Evolutionary conservation across 2,797 vertebrate species (phyloP), one percentile per base, ranked within the genome.

Genomic region (Poliocrania exsul): DNA sequence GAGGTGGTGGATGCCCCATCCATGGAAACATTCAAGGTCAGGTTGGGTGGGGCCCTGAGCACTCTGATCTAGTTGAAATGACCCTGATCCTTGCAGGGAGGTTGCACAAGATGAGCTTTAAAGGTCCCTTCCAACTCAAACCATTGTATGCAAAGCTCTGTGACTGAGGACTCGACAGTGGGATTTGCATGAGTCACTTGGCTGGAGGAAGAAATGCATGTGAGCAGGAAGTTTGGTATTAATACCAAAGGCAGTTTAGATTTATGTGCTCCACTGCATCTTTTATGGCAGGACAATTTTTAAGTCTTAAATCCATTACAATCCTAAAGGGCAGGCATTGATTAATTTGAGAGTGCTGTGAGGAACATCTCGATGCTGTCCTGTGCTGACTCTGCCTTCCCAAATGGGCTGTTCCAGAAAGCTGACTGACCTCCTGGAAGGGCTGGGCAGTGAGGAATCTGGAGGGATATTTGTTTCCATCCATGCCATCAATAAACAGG

Each of bases 31-130:
- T 31, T 56, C 16, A 4, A 4, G 29, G 20, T 7, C 21, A 11
- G 19, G 62, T 18, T 56, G 37, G 16, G 33, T 0, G 3, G 20
- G 42, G 20, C 38, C 31, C 21, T 71, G 33, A 75, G 50, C 62
- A 82, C 4, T 24, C 17, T 46, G 46, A 2, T 53, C 11, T 28
- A 0, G 21, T 28, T 19, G 50, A 11, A 69, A 14, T 23, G 58
- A 53, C 16, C 20, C 9, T 65, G 31, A 25, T 42, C 3, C 1
- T 3, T 19, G 35, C 40, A 64, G 56, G 18, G 29, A 10, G 6
- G 0, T 6, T 83, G 65, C 60, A 28, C 13, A 13, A 4, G 31
- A 5, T 53, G 71, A 12, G 1, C 4, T 46, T 1, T 29, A 6
- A 20, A 64, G 21, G 25, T 57, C 3, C 3, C 3, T 86, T 73